Evolutionary conservation across 2,113 vertebrate species (phyloP).

Genomic region (Macroglossus sobrinus): DNA sequence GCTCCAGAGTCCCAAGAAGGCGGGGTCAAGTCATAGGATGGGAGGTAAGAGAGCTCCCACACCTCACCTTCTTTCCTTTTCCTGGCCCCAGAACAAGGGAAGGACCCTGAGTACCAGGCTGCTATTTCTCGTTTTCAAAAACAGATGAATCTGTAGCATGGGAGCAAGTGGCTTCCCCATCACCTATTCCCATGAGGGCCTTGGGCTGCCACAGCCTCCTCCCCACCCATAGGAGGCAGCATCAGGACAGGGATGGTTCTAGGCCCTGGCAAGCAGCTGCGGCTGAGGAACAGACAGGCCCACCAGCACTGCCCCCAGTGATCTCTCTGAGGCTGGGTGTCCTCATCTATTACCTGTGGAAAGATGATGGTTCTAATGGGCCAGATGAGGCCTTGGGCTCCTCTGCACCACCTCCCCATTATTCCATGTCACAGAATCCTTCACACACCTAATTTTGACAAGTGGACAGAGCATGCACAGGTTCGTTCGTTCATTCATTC

Average conservation of each 20-base stretch:
- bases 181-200: not conserved
- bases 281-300: not conserved
- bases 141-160: not conserved
- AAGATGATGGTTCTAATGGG: not conserved
- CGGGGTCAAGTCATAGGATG: no score
- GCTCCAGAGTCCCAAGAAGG: not conserved
- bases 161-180: not conserved
- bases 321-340: not conserved
- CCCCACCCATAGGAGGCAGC: no score
- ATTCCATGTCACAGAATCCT: no score
- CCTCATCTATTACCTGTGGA: not conserved
- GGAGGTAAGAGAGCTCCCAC: not conserved
- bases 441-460: fast-evolving
- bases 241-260: fast-evolving
- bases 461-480: not conserved
- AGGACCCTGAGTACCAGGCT: not conserved
- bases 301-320: not conserved
- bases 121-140: not conserved
- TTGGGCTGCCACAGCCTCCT: not conserved
- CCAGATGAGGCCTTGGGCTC: not conserved
- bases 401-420: fast-evolving
- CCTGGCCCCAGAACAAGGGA: not conserved
- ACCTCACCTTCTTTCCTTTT: not conserved
- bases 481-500: not conserved
- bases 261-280: not conserved